Conservation (phyloP, 2,888 invertebrate genomes). For the Aleiodes alternator region DNA sequence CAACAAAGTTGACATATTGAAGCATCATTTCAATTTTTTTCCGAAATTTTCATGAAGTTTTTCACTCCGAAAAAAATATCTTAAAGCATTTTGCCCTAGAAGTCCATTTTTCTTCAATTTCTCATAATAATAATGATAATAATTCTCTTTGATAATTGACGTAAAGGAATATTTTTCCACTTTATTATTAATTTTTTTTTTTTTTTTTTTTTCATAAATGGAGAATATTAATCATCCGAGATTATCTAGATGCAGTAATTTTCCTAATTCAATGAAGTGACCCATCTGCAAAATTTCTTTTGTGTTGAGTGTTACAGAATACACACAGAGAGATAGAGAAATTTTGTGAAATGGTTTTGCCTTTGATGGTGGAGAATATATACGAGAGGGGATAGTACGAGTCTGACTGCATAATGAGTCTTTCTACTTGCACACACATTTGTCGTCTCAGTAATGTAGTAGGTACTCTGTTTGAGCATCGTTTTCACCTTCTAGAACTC, state of each 20-base stretch:
- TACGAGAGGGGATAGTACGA: constrained; percentile 7
- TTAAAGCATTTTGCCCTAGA: no score
- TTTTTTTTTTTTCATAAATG: no score
- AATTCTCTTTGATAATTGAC: no score
- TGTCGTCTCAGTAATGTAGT: constrained; percentile 3
- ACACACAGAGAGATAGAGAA: constrained; percentile 12
- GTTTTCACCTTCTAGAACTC: constrained; percentile 3
- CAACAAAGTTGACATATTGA: no score
- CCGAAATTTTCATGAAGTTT: no score
- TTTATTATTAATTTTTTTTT: no score
- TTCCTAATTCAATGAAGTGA: constrained; percentile 4
- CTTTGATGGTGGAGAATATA: constrained; percentile 58
- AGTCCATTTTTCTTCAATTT: no score
- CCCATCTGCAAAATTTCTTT: constrained; percentile 7
- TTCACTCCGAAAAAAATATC: no score
- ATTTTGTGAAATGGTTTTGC: constrained; percentile 20
- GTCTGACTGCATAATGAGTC: constrained; percentile 65
- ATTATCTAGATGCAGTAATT: constrained; percentile 11
- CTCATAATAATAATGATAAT: no score
- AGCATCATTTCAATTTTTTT: no score
- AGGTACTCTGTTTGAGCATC: constrained; percentile 5
- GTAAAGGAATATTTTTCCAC: no score
- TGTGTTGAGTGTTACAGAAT: neutral
- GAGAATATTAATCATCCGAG: neutral
- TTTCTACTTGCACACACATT: constrained; percentile 59